Base-by-base conservation (phyloP, 1,140 invertebrate species). In the Arctopsyche grandis region DNA sequence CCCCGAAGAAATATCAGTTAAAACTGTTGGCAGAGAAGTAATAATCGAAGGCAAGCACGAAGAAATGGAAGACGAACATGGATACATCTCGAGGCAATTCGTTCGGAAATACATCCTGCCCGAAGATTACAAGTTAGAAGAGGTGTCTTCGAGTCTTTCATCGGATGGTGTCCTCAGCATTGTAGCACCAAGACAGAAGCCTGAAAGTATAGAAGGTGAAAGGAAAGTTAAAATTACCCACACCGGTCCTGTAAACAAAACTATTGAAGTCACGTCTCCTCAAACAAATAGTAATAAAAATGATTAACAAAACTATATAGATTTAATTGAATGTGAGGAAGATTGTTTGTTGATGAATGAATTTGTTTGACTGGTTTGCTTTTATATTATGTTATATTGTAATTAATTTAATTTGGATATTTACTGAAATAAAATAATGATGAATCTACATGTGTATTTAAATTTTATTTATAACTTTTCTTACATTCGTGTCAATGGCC, bases 1-100 rank as follows among this genome's bases (percentile, higher is more conserved):
- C 70, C 94, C 94, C 0, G 91, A 93, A 60, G 94, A 96, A 84
- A 91, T 96, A 9, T 89, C 89, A 19, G 93, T 96, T 0, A 94
- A 93, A 83, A 92, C 92, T 1, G 89, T 91, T 3, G 93, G 94
- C 60, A 91, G 91, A 70, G 87, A 85, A 0, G 85, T 93, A 0
- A 83, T 92, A 0, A 86, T 93, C 0, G 90, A 92, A 79, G 92
- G 89, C 0, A 93, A 92, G 83, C 92, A 94, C 76, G 91, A 93
- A 82, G 92, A 94, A 79, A 91, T 91, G 46, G 84, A 90, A 71
- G 93, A 93, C 69, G 89, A 92, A 19, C 91, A 93, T 77, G 93
- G 93, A 0, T 91, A 84, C 73, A 90, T 93, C 0, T 90, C 92
- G 0, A 86, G 93, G 3, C 91, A 93, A 56, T 94, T 94, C 82